Base-by-base conservation (phyloP, 2,797 vertebrate genomes). In the Loris lydekkerianus region DNA sequence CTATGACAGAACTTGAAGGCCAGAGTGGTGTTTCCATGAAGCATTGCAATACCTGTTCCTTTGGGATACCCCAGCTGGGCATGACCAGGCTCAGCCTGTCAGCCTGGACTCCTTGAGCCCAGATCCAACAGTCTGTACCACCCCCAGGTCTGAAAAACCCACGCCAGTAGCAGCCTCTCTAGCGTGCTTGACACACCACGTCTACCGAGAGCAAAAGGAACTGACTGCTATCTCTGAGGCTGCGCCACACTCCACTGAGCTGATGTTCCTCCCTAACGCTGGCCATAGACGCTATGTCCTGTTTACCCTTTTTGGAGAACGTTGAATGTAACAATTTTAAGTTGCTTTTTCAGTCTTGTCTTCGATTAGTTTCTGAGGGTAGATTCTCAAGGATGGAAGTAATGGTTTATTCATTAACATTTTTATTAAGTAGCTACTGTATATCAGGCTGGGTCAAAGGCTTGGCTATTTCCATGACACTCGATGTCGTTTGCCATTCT, bases 321-420 rank as follows among this genome's bases (percentile, higher is more conserved):
- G 63, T 92, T 88, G 53, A 13, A 90, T 65, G 40, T 95, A 75
- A 65, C 20, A 89, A 17, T 27, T 87, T 87, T 93, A 76, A 83
- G 58, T 78, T 86, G 37, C 46, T 56, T 91, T 88, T 84, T 56
- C 72, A 58, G n/a, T 81, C 63, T 85, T 60, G 25, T 86, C 60
- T 89, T 93, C 43, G 23, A 17, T 95, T 94, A 46, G 21, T 81
- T 85, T 96, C 37, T 76, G 81, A 69, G 78, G 29, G 4, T 91
- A 82, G 31, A 91, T 75, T 93, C 53, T 96, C 53, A 80, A 83
- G 78, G 20, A 65, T 61, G 73, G 15, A 25, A 76, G 37, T 53
- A 76, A 61, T 58, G 58, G 25, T 53, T 96, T n/a, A 25, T 92
- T 94, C 27, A 75, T 67, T 91, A 4, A 25, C 34, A 27, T 95